phyloP scores from a whole-genome alignment of 2,888 invertebrate species.

The Mongoloraphidia duomilia region DNA sequence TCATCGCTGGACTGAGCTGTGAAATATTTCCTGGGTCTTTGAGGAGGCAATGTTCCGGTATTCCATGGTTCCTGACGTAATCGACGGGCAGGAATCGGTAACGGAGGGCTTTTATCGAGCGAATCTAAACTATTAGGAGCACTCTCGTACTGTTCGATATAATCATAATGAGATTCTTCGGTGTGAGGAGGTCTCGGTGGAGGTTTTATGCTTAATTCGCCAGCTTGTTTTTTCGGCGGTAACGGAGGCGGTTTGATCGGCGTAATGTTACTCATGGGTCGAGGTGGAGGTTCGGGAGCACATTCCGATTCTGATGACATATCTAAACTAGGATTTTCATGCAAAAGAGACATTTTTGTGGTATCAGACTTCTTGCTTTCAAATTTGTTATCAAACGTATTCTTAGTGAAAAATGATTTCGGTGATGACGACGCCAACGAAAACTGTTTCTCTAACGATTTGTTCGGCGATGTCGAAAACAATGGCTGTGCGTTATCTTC shows the following conservation, averaged over 20 bases:
- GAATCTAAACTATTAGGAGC: constrained; percentile 20
- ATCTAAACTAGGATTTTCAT: constrained; percentile 26
- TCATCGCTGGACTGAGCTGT: constrained; percentile 30
- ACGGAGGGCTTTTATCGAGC: constrained; percentile 36
- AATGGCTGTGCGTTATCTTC: not conserved
- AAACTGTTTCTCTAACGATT: constrained; percentile 19
- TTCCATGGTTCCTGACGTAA: constrained; percentile 31
- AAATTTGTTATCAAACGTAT: constrained; percentile 28
- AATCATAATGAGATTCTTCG: constrained; percentile 36
- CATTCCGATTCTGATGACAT: constrained; percentile 27
- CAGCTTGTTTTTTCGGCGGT: constrained; percentile 53
- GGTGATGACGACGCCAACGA: constrained; percentile 12
- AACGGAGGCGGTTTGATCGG: constrained; percentile 55
- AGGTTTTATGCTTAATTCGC: constrained; percentile 42
- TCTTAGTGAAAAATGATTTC: constrained; percentile 21
- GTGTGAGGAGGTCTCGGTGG: constrained; percentile 48
- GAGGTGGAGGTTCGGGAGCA: constrained; percentile 53
- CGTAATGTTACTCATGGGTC: constrained; percentile 42
- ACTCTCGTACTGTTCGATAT: constrained; percentile 33
- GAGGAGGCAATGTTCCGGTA: constrained; percentile 28
- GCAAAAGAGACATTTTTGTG: constrained; percentile 17
- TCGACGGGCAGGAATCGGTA: constrained; percentile 44
- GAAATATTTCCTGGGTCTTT: constrained; percentile 25
- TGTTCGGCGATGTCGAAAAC: constrained; percentile 21
- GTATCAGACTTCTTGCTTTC: constrained; percentile 7